A percentile compares a stretch with the other conserved stretches of the same genome.
Conservation (phyloP, 64 coral and sea anemone genomes). For the Dendronephthya gigantea region DNA sequence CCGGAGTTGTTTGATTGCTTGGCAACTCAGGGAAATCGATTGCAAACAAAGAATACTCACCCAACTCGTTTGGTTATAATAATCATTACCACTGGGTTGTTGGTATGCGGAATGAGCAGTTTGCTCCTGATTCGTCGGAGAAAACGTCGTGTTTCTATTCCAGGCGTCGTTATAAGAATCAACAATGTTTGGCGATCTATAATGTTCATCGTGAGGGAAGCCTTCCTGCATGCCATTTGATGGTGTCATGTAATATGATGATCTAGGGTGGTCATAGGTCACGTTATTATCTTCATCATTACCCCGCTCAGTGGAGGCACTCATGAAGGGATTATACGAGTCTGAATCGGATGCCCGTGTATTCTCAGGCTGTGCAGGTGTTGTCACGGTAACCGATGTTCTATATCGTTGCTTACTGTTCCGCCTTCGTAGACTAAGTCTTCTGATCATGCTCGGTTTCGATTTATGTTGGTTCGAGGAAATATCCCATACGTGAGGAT, state of each 20-base stretch:
- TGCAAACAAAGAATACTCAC: no score
- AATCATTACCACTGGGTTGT: neutral
- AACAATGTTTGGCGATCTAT: neutral
- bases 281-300: neutral
- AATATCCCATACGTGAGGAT: neutral
- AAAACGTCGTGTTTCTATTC: neutral
- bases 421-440: neutral
- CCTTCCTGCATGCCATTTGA: neutral
- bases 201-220: neutral
- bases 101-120: neutral
- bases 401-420: neutral
- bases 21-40: no score
- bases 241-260: neutral
- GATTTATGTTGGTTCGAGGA: neutral
- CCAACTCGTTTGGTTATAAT: neutral
- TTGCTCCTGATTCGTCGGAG: neutral
- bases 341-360: neutral
- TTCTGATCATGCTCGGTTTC: neutral
- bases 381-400: neutral
- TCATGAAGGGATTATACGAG: neutral
- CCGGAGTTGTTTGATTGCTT: no score
- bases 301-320: neutral
- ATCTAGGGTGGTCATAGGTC: neutral
- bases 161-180: conserved; percentile 5
- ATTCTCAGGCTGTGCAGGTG: neutral